Evolutionary conservation across 2,797 vertebrate genomes (phyloP), one percentile per base, ranked within the genome.

Genomic region (Argyrosomus regius): DNA sequence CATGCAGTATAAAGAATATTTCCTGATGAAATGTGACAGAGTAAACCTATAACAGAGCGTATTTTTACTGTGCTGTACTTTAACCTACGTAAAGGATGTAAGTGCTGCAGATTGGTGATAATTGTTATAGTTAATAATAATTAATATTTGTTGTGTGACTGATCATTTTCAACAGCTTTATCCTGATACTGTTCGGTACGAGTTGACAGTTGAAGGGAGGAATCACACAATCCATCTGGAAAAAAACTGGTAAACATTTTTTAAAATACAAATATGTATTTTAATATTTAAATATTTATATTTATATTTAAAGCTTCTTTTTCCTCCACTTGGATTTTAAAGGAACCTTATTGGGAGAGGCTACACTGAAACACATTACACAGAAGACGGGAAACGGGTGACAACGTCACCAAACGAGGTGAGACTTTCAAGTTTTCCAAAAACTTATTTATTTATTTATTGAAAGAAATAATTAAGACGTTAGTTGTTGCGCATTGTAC

Each of bases 361-460:
- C 78, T 98, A 95, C 91, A 95, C 90, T 0, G 96, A 98, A 91
- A 97, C 96, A 0, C 93, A 93, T 49, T 97, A 96, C 50, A 78
- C 78, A 1, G 81, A 94, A 1, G 77, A 97, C 0, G 97, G 97
- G 78, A 90, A 79, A 0, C 92, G 96, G 65, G 83, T 98, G 79
- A 96, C 87, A 0, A 90, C 92, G 22, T 86, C 85, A 24, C 93
- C 93, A 0, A 69, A 82, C 0, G 84, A 95, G 95, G 97, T 98
- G 90, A 0, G 48, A 77, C 35, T 31, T 31, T 31, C 31, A 31
- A 31, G 31, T 31, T 31, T 31, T 31, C 31, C 31, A 9, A 39
- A 39, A 39, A 9, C 9, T 2, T 39, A 39, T 39, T 9, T 39
- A 39, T 39, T 39, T 39, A 39, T 39, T 39, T 9, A 39, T 9